Conservation (phyloP, 2,888 invertebrate genomes). For the Pollenia amentaria region DNA sequence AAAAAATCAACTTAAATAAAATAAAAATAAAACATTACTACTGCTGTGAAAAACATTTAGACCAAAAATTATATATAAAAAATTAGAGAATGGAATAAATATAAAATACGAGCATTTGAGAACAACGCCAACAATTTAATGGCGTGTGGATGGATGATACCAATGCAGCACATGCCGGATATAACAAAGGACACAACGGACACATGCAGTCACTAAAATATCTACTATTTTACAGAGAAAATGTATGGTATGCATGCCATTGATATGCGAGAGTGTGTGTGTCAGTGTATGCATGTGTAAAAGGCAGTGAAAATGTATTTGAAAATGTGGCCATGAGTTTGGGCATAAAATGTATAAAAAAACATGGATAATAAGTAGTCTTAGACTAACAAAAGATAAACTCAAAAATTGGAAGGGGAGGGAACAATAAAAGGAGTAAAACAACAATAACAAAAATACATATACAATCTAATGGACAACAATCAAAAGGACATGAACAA, state of each 20-base stretch:
- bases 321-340: constrained; percentile 59
- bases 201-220: constrained; percentile 71
- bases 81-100: constrained; percentile 39
- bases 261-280: constrained; percentile 12
- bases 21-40: constrained; percentile 63
- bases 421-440: constrained; percentile 36
- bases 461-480: constrained; percentile 62
- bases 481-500: constrained; percentile 67
- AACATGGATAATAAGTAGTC: constrained; percentile 63
- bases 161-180: constrained; percentile 73
- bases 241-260: constrained; percentile 53
- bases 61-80: constrained; percentile 24
- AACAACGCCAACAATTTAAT: constrained; percentile 72
- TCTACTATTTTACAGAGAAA: constrained; percentile 40
- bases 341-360: constrained; percentile 63
- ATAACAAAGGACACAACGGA: constrained; percentile 69
- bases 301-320: constrained; percentile 17
- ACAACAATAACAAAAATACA: constrained; percentile 8
- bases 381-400: constrained; percentile 57
- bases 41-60: constrained; percentile 69
- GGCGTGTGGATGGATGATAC: constrained; percentile 70
- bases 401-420: not conserved
- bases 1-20: constrained; percentile 36
- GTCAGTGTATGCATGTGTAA: not conserved
- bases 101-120: constrained; percentile 61